A percentile compares a stretch with the other conserved stretches of the same genome.
phyloP scores from a whole-genome alignment of 2,113 vertebrate genomes.

The Anseranas semipalmata region DNA sequence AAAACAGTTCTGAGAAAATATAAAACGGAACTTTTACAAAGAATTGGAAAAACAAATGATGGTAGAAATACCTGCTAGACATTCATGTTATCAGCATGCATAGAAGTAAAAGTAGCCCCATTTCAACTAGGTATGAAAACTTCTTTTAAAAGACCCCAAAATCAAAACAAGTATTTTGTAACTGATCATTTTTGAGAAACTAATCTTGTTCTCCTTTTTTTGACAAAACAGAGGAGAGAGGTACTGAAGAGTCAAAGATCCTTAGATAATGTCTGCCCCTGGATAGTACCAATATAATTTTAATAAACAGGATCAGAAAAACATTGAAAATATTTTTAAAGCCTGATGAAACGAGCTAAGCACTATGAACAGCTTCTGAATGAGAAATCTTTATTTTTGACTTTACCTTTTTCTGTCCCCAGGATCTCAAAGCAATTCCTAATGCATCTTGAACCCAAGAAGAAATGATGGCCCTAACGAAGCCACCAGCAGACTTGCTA shows the following conservation, averaged over 20 bases:
- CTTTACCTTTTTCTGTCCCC: background rate
- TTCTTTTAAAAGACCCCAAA: background rate
- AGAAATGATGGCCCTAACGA: conserved; percentile 16
- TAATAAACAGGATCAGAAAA: conserved; percentile 9
- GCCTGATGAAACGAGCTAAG: background rate
- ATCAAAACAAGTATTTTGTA: background rate
- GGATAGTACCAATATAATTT: background rate
- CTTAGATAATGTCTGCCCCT: background rate
- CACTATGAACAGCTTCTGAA: background rate
- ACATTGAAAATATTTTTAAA: background rate
- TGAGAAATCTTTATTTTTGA: background rate
- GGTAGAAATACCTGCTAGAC: background rate
- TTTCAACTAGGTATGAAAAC: background rate
- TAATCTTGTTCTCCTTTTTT: background rate
- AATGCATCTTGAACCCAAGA: background rate
- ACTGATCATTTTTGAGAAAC: background rate
- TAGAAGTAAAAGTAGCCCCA: background rate
- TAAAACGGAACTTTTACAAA: background rate
- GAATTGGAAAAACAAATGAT: background rate
- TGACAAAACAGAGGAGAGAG: background rate
- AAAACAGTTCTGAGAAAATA: background rate
- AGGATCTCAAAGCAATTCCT: background rate
- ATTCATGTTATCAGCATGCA: background rate
- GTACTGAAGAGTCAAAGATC: background rate
- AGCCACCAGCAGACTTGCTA: background rate